phyloP scores from a whole-genome alignment of 1,140 invertebrate species.

The Drosophila neocordata region DNA sequence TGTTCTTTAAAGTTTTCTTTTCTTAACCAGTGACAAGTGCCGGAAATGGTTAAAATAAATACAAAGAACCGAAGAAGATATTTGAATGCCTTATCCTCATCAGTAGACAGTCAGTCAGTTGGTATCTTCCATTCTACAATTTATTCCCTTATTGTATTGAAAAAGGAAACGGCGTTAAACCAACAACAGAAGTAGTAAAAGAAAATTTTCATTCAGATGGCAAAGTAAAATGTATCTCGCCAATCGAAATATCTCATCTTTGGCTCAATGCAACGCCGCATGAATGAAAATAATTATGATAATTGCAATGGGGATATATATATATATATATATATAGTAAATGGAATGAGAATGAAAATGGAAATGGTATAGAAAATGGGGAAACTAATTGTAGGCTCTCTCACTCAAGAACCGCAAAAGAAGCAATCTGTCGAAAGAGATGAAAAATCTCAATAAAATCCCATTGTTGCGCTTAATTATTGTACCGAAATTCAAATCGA shows the following conservation, averaged over 20 bases:
- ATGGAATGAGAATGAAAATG: constrained; percentile 14
- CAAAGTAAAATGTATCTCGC: constrained; percentile 51
- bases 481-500: constrained; percentile 75
- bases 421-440: constrained; percentile 36
- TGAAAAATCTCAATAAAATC: constrained; percentile 68
- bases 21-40: constrained; percentile 32
- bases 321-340: no score
- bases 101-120: background rate
- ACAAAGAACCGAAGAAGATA: constrained; percentile 29
- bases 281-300: constrained; percentile 82
- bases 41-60: constrained; percentile 57
- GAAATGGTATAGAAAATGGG: constrained; percentile 17
- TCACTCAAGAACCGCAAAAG: constrained; percentile 57
- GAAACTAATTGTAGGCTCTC: constrained; percentile 72
- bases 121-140: constrained; percentile 1
- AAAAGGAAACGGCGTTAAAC: constrained; percentile 63
- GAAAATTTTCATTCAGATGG: constrained; percentile 34
- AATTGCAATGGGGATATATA: constrained; percentile 74
- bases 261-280: constrained; percentile 54
- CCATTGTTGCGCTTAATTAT: constrained; percentile 80
- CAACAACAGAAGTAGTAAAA: constrained; percentile 41
- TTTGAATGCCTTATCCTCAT: constrained; percentile 70
- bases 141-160: constrained; percentile 12
- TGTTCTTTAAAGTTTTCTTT: constrained; percentile 16
- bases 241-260: constrained; percentile 44